Base-by-base conservation (phyloP, 2,797 vertebrate genomes). In the Thalassophryne amazonica region DNA sequence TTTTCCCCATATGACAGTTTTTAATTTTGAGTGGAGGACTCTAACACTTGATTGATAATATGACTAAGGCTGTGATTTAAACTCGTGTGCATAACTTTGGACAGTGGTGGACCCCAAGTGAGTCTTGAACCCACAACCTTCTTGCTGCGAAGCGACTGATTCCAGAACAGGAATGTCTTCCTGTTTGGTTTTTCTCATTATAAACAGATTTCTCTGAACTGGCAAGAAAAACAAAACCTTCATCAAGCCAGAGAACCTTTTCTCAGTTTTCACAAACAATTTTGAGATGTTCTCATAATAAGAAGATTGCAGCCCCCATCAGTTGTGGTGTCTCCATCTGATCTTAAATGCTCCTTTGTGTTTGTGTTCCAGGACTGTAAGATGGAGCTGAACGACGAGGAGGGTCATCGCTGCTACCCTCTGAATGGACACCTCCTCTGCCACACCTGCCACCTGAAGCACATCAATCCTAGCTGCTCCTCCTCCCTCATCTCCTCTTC, bases 371-470 rank as follows among this genome's bases (percentile, higher is more conserved):
- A 98, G 96, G 94, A 96, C 76, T 98, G 96, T 54, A 88, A 93
- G 24, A 91, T 95, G 91, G 95, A 98, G 73, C 90, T 98, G 59
- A 98, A 94, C 0, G 96, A 98, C 0, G 95, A 98, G 58, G 96
- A 98, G 0, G 96, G 95, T 1, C 95, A 94, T 71, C 96, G 95
- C 78, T 98, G 96, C 78, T 98, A 94, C 78, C 96, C 96, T 0
- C 88, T 98, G 59, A 92, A 94, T 4, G 93, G 94, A 48, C 95
- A 88, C 61, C 90, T 98, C 34, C 91, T 98, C 57, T 98, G 96
- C 78, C 95, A 96, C 76, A 74, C 90, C 39, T 98, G 96, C 79
- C 96, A 98, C 8, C 88, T 98, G 47, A 92, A 93, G 56, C 92
- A 94, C 73, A 92, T 96, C 23, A 90, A 96, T 76, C 85, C 86